phyloP scores from a whole-genome alignment of 2,113 vertebrate species.

The Pygoscelis adeliae region DNA sequence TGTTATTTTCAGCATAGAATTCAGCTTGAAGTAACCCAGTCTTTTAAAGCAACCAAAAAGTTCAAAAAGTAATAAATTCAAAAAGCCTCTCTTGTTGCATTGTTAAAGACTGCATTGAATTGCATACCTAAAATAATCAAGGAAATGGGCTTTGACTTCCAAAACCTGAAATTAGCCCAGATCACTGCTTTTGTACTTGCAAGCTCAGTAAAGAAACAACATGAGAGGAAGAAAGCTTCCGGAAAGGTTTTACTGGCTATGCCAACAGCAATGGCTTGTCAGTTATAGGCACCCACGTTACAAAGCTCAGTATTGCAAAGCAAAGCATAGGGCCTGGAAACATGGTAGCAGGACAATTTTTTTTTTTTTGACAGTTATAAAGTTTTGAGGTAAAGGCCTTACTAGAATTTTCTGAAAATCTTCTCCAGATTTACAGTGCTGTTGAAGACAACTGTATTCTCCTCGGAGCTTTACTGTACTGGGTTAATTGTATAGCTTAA shows the following conservation, averaged over 20 bases:
- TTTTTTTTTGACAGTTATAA: background rate
- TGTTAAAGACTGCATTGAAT: background rate
- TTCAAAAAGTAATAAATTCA: background rate
- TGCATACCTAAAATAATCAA: background rate
- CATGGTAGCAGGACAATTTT: fast-evolving
- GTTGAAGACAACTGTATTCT: background rate
- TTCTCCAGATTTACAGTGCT: background rate
- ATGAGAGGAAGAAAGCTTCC: background rate
- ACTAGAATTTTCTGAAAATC: background rate
- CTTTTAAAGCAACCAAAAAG: background rate
- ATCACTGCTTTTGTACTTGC: background rate
- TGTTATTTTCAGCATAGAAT: background rate
- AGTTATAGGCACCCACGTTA: background rate
- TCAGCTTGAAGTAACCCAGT: background rate
- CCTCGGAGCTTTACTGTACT: background rate
- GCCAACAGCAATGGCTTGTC: background rate
- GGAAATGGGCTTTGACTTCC: background rate
- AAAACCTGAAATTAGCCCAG: background rate
- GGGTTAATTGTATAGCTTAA: background rate
- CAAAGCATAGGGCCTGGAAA: background rate
- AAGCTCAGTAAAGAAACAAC: background rate
- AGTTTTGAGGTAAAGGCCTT: background rate
- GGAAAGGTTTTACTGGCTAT: background rate
- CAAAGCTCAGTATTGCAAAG: background rate
- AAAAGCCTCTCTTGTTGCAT: background rate